Percentiles rank a stretch among this genome's conserved stretches.
Evolutionary conservation across 64 coral and sea anemone species (phyloP).

Genomic region (Platygyra sinensis): DNA sequence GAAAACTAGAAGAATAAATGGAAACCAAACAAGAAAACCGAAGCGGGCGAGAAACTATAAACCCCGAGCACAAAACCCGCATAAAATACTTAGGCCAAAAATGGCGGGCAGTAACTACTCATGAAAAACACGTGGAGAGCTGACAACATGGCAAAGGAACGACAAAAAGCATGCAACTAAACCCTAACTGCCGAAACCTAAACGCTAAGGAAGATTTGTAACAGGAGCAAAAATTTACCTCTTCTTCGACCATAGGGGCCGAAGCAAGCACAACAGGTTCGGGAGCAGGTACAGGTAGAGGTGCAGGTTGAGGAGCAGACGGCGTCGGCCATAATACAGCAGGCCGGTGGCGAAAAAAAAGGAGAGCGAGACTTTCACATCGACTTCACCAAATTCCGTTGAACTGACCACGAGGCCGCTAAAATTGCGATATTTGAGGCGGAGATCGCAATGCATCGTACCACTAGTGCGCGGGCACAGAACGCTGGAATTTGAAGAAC

Average conservation of each 20-base stretch:
- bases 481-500: no score
- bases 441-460: no score
- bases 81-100: no score
- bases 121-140: not conserved
- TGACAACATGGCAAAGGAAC: not conserved
- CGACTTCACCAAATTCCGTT: no score
- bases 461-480: no score
- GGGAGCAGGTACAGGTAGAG: not conserved
- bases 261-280: not conserved
- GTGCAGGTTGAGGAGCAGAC: not conserved
- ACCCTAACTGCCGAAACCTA: not conserved
- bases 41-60: not conserved
- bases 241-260: not conserved
- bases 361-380: no score
- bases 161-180: not conserved
- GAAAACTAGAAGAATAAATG: no score
- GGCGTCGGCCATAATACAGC: no score
- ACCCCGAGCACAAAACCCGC: no score
- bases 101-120: not conserved
- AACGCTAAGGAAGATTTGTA: not conserved
- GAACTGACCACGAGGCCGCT: no score
- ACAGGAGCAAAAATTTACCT: not conserved
- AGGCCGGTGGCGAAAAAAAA: slow-evolving; percentile 24
- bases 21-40: no score
- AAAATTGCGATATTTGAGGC: no score